Conservation (phyloP, 2,888 invertebrate species). For the Plutella xylostella region DNA sequence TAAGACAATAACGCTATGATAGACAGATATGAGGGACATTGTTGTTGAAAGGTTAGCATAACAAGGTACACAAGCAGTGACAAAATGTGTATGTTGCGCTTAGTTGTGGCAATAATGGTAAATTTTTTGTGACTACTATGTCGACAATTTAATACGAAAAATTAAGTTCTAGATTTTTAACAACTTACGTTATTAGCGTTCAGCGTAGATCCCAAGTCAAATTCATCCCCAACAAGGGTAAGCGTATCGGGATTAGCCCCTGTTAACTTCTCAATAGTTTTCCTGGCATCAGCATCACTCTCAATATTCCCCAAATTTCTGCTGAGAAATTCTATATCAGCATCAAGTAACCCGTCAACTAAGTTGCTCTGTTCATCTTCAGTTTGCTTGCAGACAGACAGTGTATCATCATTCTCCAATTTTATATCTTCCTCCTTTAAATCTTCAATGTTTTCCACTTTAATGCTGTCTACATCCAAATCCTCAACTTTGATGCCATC, state of each 20-base stretch:
- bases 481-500: slow-evolving; percentile 57
- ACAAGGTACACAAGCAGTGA: too few relatives aligned
- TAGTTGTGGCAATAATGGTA: too few relatives aligned
- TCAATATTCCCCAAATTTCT: slow-evolving; percentile 61
- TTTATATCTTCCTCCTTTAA: slow-evolving; percentile 60
- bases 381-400: slow-evolving; percentile 45
- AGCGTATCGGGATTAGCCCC: slow-evolving; percentile 60
- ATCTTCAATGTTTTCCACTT: slow-evolving; percentile 53
- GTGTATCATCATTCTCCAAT: slow-evolving; percentile 49
- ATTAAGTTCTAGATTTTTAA: too few relatives aligned
- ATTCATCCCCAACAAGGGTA: slow-evolving; percentile 59
- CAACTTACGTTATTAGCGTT: slow-evolving; percentile 51
- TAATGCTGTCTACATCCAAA: slow-evolving; percentile 44
- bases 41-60: too few relatives aligned
- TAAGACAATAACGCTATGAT: too few relatives aligned
- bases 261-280: slow-evolving; percentile 63
- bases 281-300: slow-evolving; percentile 62
- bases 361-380: slow-evolving; percentile 48
- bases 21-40: too few relatives aligned
- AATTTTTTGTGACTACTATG: too few relatives aligned
- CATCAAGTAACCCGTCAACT: slow-evolving; percentile 56
- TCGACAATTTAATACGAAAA: too few relatives aligned
- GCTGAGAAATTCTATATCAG: slow-evolving; percentile 64
- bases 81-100: too few relatives aligned
- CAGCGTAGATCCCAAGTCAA: slow-evolving; percentile 57